These are phyloP conservation scores for Phaethon lepturus DNA, from an alignment of 2,113 vertebrate genomes.

Conservation along the genomic window DNA sequence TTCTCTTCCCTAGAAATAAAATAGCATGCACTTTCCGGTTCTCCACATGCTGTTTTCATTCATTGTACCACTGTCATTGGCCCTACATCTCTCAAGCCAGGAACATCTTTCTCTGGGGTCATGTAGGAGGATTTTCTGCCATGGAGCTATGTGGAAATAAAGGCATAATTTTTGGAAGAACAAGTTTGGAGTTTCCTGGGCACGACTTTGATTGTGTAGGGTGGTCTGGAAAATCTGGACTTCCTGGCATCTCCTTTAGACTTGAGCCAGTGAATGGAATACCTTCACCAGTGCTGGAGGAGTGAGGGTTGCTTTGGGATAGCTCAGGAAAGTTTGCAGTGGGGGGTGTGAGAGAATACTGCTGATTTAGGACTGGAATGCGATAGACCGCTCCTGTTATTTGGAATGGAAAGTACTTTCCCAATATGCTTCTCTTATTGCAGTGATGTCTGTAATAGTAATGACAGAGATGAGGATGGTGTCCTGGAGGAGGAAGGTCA, in stretches of 20 bases:
- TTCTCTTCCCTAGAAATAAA: not conserved
- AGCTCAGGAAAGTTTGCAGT: slow-evolving; percentile 53
- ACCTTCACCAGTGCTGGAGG: not conserved
- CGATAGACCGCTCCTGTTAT: not conserved
- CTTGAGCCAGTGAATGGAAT: not conserved
- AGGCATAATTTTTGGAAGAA: slow-evolving; percentile 22
- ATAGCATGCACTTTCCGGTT: not conserved
- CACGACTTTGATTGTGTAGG: slow-evolving; percentile 48
- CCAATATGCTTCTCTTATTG: not conserved
- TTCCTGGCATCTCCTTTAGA: not conserved
- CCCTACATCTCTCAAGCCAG: not conserved
- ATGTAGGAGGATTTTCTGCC: not conserved
- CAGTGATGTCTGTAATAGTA: not conserved
- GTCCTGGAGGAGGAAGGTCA: not conserved
- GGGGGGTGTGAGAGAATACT: slow-evolving; percentile 63
- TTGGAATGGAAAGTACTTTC: slow-evolving; percentile 11
- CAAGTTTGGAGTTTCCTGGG: slow-evolving; percentile 49
- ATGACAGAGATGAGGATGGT: not conserved
- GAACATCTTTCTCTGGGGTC: not conserved
- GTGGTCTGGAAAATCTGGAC: slow-evolving; percentile 44
- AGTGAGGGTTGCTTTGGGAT: not conserved
- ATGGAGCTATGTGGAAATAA: slow-evolving; percentile 52
- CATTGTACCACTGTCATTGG: not conserved
- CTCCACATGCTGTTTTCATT: not conserved
- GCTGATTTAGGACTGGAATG: slow-evolving; percentile 52